Evolutionary conservation across 2,113 vertebrate genomes (phyloP).

Genomic region (Aegithalos caudatus): DNA sequence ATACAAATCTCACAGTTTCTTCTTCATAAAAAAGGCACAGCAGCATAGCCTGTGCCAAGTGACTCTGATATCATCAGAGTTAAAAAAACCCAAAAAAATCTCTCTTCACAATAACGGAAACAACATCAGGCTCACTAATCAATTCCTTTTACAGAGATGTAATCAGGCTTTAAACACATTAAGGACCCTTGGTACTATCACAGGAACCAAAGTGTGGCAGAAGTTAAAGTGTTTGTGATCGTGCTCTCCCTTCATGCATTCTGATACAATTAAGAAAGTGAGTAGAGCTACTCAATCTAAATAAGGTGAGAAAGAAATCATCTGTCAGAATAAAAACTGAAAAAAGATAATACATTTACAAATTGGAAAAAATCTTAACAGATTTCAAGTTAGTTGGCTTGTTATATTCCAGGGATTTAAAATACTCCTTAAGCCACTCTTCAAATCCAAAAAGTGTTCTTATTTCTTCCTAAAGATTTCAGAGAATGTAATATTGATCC

Average conservation of each 20-base stretch:
- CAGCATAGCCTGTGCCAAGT: not conserved
- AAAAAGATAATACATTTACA: not conserved
- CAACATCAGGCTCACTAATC: not conserved
- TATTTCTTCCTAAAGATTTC: not conserved
- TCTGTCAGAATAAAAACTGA: not conserved
- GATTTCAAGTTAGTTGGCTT: not conserved
- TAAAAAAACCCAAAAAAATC: not conserved
- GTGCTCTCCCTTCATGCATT: not conserved
- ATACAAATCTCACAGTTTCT: not conserved
- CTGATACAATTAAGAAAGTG: not conserved
- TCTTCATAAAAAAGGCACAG: not conserved
- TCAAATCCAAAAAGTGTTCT: not conserved
- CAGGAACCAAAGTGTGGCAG: not conserved
- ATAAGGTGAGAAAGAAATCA: not conserved
- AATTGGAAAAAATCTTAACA: not conserved
- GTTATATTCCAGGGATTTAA: not conserved
- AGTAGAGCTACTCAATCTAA: not conserved
- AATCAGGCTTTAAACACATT: not conserved
- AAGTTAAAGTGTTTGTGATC: not conserved
- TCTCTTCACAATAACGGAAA: not conserved
- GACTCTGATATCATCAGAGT: not conserved
- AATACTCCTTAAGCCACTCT: not conserved
- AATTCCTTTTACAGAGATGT: not conserved
- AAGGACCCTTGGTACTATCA: not conserved
- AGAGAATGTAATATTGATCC: not conserved